These are phyloP conservation scores for Neofelis nebulosa DNA, from an alignment of 2,113 vertebrate species.

Conservation along the genomic window DNA sequence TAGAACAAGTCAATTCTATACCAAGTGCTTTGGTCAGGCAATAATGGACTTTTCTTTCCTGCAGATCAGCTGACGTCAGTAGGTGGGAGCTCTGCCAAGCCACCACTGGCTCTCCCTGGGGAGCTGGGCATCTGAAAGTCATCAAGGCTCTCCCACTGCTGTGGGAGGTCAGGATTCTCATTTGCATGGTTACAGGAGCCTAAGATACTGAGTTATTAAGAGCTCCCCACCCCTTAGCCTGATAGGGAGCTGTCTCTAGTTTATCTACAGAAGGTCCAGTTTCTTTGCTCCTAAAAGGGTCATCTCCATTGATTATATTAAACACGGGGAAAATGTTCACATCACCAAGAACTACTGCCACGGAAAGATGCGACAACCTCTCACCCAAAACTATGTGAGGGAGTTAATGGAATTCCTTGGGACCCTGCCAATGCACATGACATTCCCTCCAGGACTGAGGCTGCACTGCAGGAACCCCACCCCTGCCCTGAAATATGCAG, in stretches of 20 bases:
- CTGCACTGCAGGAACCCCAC: neutral
- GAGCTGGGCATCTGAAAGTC: constrained; percentile 66
- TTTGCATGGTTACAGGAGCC: neutral
- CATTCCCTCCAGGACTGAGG: neutral
- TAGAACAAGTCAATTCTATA: constrained; percentile 87
- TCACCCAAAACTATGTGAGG: neutral
- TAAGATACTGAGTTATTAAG: neutral
- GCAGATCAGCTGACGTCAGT: constrained; percentile 82
- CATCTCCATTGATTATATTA: neutral
- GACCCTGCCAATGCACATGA: neutral
- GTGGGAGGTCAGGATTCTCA: neutral
- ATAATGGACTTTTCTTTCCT: constrained; percentile 89
- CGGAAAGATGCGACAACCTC: neutral
- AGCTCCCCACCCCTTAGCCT: neutral
- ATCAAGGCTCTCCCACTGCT: constrained; percentile 62
- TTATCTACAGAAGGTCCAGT: neutral
- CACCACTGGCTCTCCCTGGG: constrained; percentile 65
- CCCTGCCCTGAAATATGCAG: constrained; percentile 62
- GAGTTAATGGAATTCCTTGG: neutral
- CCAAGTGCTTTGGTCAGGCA: constrained; percentile 85
- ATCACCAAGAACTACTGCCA: neutral
- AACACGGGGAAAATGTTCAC: neutral
- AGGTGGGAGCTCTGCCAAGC: constrained; percentile 81
- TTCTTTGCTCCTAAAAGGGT: neutral
- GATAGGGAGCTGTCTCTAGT: neutral